phyloP scores from a whole-genome alignment of 2,888 invertebrate genomes.

The Drosophila falleni region DNA sequence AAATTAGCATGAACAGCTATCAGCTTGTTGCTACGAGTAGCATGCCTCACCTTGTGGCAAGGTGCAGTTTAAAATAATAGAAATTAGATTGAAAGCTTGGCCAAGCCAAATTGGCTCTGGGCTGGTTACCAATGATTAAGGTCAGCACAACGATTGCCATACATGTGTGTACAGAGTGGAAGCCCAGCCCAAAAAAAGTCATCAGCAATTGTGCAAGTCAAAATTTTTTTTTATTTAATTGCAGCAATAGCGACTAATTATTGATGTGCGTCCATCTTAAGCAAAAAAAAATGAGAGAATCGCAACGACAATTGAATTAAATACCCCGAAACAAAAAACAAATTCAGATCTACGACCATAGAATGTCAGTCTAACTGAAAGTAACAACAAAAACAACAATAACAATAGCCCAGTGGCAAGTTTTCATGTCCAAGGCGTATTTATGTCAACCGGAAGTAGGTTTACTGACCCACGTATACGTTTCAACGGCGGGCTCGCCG shows the following conservation, averaged over 20 bases:
- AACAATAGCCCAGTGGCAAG: slow-evolving; percentile 67
- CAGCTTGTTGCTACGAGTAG: slow-evolving; percentile 60
- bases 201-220: background rate
- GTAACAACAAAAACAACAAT: slow-evolving; percentile 27
- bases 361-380: slow-evolving; percentile 53
- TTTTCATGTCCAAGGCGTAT: slow-evolving; percentile 86
- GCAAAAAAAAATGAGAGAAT: slow-evolving; percentile 8
- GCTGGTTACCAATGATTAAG: slow-evolving; percentile 69
- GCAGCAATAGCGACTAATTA: slow-evolving; percentile 11
- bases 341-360: slow-evolving; percentile 63
- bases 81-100: slow-evolving; percentile 69
- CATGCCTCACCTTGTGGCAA: slow-evolving; percentile 44
- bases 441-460: slow-evolving; percentile 86
- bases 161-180: slow-evolving; percentile 16
- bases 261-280: slow-evolving; percentile 10
- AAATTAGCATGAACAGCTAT: slow-evolving; percentile 53
- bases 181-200: slow-evolving; percentile 41
- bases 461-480: slow-evolving; percentile 86
- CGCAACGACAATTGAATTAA: slow-evolving; percentile 31
- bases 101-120: slow-evolving; percentile 30
- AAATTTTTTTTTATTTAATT: slow-evolving; percentile 3
- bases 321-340: slow-evolving; percentile 29
- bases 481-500: slow-evolving; percentile 57
- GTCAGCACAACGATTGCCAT: slow-evolving; percentile 46
- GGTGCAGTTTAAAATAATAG: slow-evolving; percentile 77